Evolutionary conservation across 1,140 invertebrate species (phyloP), one percentile per base, ranked within the genome.

Genomic region (Calliopsis andreniformis): DNA sequence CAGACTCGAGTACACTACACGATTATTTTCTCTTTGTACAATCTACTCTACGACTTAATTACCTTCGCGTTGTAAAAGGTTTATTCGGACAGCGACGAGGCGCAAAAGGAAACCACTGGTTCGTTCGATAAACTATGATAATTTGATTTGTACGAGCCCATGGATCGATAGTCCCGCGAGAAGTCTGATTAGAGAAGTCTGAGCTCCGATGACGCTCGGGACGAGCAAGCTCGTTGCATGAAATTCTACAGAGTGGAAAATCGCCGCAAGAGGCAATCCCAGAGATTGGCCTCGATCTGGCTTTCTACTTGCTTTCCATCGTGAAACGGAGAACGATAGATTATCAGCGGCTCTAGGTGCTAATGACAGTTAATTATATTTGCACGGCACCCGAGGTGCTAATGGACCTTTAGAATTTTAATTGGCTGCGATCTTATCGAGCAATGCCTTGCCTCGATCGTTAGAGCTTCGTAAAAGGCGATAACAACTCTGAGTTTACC

Each of bases 291-390:
- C 51, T 14, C 30, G 20, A 10, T 58, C 39, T 5, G 14, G 62
- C 79, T 80, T 67, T 72, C 68, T 35, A 43, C 45, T 25, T 23
- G 42, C 55, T 64, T 76, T 76, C 47, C 42, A 10, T 35, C 76
- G 76, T 42, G 62, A 78, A 78, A 67, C 53, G 20, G 18, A 1
- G 51, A 20, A 43, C 30, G 45, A 39, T 23, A 64, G 20, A 51
- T 28, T 32, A 75, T 80, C 58, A 49, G 42, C 14, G 16, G 55
- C 58, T 59, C 62, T 47, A 51, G 59, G 67, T 49, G 62, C 51
- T 76, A 79, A 79, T 66, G 69, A 35, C 43, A 14, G 39, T 39
- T 82, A 82, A 82, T 82, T 76, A 76, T 58, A 62, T 79, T 82
- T 68, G n/a, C 71, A 42, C 16, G 32, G 28, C 14, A 12, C 18